Conservation (phyloP, 2,797 vertebrate genomes). For the Siniperca undulata region DNA sequence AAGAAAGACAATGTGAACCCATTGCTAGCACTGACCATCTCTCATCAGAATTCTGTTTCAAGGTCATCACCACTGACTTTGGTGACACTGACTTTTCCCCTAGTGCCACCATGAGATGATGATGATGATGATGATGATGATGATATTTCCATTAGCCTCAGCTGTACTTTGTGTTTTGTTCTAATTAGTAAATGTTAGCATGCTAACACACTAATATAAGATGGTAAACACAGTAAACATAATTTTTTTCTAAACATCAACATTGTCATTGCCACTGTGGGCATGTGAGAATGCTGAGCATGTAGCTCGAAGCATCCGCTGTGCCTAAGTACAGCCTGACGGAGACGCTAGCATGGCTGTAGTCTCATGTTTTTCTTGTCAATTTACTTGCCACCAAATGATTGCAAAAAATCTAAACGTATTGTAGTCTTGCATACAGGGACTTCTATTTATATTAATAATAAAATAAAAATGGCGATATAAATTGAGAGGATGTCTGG, state of each 20-base stretch:
- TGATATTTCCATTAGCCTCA: not conserved
- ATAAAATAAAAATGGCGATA: slow-evolving; percentile 1
- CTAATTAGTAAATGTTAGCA: not conserved
- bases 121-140: not conserved
- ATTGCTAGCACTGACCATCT: slow-evolving; percentile 16
- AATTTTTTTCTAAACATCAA: not conserved
- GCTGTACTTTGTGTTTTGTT: not conserved
- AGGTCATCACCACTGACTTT: slow-evolving; percentile 50
- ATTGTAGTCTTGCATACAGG: not conserved
- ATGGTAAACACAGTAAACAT: not conserved
- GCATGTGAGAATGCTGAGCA: not conserved
- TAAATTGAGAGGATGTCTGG: slow-evolving; percentile 2
- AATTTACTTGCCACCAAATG: not conserved
- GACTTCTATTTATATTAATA: not conserved
- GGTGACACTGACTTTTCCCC: not conserved
- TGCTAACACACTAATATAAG: not conserved
- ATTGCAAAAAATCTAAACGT: not conserved
- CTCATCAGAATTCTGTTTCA: slow-evolving; percentile 40
- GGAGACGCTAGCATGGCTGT: not conserved
- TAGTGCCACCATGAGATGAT: not conserved
- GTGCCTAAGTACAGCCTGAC: not conserved
- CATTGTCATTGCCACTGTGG: not conserved
- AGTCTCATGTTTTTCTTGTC: not conserved
- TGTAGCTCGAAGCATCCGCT: not conserved
- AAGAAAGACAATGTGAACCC: not conserved